Evolutionary conservation across 2,797 vertebrate species (phyloP).

Genomic region (Hydrolagus colliei): DNA sequence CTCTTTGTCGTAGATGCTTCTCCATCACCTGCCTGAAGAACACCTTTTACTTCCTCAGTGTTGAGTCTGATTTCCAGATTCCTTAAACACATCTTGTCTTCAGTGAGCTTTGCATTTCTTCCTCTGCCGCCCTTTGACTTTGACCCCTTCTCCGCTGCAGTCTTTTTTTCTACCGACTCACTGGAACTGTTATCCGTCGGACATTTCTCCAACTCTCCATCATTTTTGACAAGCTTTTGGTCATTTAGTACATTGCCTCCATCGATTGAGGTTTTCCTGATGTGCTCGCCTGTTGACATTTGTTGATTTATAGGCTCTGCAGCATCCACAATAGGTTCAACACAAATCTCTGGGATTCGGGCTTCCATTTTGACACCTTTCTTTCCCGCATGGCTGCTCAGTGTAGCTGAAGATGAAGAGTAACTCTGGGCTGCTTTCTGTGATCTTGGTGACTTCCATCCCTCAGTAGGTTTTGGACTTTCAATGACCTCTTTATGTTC

Average conservation of each 20-base stretch:
- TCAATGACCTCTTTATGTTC: slow-evolving; percentile 70
- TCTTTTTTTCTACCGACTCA: slow-evolving; percentile 64
- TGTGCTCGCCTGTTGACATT: slow-evolving; percentile 42
- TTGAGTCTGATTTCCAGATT: slow-evolving; percentile 72
- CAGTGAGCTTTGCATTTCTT: slow-evolving; percentile 63
- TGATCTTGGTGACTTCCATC: slow-evolving; percentile 80
- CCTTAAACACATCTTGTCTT: slow-evolving; percentile 75
- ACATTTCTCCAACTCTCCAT: slow-evolving; percentile 51
- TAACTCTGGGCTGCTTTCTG: slow-evolving; percentile 70
- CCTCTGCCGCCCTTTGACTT: slow-evolving; percentile 67
- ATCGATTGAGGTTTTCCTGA: slow-evolving; percentile 53
- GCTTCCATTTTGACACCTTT: slow-evolving; percentile 70
- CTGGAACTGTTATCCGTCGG: slow-evolving; percentile 43
- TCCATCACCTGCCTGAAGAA: slow-evolving; percentile 59
- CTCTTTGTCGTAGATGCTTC: slow-evolving; percentile 55
- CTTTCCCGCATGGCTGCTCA: slow-evolving; percentile 35
- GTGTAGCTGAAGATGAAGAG: slow-evolving; percentile 47
- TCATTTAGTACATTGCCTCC: slow-evolving; percentile 43
- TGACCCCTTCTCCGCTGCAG: slow-evolving; percentile 50
- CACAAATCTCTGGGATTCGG: slow-evolving; percentile 47
- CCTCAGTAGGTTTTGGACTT: slow-evolving; percentile 66
- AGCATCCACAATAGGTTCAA: slow-evolving; percentile 48
- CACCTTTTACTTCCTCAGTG: slow-evolving; percentile 67
- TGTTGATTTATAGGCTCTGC: slow-evolving; percentile 28
- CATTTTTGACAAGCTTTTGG: slow-evolving; percentile 56